Evolutionary conservation across 2,888 invertebrate species (phyloP).

Genomic region (Neoitamus cyanurus): DNA sequence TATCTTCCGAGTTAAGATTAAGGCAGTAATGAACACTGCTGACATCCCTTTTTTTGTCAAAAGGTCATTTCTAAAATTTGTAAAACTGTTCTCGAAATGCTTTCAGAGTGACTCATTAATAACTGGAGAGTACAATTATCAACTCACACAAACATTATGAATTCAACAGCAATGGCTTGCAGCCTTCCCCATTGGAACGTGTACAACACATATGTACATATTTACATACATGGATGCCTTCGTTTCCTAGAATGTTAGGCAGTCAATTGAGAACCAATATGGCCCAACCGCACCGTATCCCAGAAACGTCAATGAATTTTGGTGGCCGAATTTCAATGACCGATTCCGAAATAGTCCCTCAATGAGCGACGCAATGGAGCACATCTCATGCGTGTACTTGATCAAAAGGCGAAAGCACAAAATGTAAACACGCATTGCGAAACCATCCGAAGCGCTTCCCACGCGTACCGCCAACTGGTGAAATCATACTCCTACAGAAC

Average conservation of each 20-base stretch:
- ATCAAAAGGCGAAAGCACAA: not conserved
- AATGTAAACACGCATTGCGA: not conserved
- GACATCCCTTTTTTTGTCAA: not conserved
- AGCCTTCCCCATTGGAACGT: too few relatives aligned
- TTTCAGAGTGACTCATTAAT: not conserved
- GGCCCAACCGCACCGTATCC: not conserved
- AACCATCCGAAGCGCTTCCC: not conserved
- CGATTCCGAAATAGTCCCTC: not conserved
- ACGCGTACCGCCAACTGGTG: not conserved
- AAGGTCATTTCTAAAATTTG: not conserved
- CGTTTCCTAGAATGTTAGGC: not conserved
- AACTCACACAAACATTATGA: not conserved
- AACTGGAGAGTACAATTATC: not conserved
- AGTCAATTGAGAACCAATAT: not conserved
- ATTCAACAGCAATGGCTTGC: not conserved
- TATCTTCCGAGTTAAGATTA: not conserved
- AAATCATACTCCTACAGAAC: constrained; percentile 27
- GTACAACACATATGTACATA: too few relatives aligned
- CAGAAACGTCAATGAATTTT: not conserved
- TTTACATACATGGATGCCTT: not conserved
- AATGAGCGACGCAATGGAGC: not conserved
- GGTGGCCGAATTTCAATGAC: not conserved
- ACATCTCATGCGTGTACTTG: not conserved
- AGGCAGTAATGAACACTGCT: not conserved
- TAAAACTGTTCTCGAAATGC: not conserved